A percentile compares a stretch with the other conserved stretches of the same genome.
phyloP scores from a whole-genome alignment of 92 coral and sea anemone genomes.

The Zoanthus sociatus region DNA sequence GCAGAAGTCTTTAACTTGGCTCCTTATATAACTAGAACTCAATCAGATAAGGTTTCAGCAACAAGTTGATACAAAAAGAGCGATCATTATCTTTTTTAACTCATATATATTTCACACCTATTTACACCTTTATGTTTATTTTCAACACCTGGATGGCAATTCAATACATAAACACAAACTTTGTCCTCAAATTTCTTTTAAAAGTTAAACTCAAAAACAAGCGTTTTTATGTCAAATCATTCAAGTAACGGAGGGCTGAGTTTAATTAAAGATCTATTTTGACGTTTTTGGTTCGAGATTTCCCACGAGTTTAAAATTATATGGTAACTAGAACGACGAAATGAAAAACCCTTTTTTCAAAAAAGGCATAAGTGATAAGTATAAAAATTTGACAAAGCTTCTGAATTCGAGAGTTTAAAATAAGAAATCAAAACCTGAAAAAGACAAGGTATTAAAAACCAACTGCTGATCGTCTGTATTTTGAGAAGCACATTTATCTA shows the following conservation, averaged over 20 bases:
- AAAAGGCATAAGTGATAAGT: neutral
- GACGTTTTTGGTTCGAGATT: neutral
- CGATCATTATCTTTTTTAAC: constrained; percentile 18
- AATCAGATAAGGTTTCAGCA: no score
- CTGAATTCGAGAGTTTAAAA: neutral
- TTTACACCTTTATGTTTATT: no score
- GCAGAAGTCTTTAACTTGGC: no score
- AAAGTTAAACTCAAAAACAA: no score
- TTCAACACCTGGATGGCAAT: neutral
- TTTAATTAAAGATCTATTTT: no score
- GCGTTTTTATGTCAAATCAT: no score
- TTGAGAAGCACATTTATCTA: no score
- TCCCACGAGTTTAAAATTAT: neutral
- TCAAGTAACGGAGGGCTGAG: no score
- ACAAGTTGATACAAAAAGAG: neutral
- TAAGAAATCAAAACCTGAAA: no score
- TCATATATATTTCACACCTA: neutral
- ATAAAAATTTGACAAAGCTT: neutral
- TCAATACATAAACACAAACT: neutral
- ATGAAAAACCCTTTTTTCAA: neutral
- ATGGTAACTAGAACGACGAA: neutral
- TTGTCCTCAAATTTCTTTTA: no score
- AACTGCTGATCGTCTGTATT: neutral
- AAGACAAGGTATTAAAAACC: no score
- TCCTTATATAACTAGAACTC: no score